These are phyloP conservation scores for Drosophila watanabei DNA, from an alignment of 1,140 invertebrate genomes.

Conservation along the genomic window DNA sequence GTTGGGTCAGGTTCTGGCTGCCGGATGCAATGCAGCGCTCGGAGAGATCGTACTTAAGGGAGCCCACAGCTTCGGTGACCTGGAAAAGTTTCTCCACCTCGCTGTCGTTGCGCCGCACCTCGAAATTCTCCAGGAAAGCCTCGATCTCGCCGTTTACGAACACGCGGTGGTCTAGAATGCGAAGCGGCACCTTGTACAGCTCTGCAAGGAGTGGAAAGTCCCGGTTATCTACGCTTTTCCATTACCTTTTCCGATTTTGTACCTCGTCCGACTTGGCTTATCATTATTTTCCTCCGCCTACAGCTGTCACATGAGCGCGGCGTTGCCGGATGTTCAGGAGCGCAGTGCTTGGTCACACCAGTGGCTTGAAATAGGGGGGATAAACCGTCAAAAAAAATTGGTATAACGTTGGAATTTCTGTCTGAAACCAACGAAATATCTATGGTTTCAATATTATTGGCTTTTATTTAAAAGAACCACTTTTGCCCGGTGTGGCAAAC, in stretches of 20 bases:
- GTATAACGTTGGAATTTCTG: background rate
- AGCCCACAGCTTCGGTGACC: conserved; percentile 91
- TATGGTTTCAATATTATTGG: too few relatives aligned
- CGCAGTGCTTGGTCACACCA: background rate
- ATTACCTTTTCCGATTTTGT: conserved; percentile 1
- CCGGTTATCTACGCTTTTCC: background rate
- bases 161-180: conserved; percentile 94
- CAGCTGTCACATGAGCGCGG: conserved; percentile 67
- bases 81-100: conserved; percentile 93
- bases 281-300: conserved; percentile 68
- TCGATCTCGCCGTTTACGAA: conserved; percentile 94
- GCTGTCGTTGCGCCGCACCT: conserved; percentile 91
- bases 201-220: conserved; percentile 86
- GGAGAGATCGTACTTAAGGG: conserved; percentile 88
- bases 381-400: background rate
- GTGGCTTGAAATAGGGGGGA: background rate
- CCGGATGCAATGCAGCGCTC: conserved; percentile 77
- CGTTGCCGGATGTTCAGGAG: background rate
- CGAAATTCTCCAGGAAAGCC: conserved; percentile 93
- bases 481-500: background rate
- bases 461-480: background rate
- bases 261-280: conserved; percentile 73
- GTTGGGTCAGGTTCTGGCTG: conserved; percentile 49
- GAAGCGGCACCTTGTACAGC: conserved; percentile 92
- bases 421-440: background rate